Base-by-base conservation (phyloP, 2,113 vertebrate genomes). In the Pipa parva region DNA sequence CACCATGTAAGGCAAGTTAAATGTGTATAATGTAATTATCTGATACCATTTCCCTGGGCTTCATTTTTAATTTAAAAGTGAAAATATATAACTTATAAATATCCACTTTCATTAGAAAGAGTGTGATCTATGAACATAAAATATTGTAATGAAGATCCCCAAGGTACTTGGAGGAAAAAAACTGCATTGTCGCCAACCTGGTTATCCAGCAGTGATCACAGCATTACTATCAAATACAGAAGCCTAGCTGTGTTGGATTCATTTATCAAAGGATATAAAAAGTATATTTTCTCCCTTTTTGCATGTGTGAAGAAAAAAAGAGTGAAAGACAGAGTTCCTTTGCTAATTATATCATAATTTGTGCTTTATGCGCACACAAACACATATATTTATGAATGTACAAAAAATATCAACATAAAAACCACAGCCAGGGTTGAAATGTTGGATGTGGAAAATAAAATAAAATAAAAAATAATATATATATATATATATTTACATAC, bases 1-100 rank as follows among this genome's bases (percentile, higher is more conserved):
- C 28, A 36, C 48, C 54, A 67, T 58, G 54, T 67, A 67, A 67
- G 58, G 57, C 54, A 67, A 37, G 36, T 33, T 52, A 29, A 58
- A 67, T 67, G 54, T 58, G 58, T 58, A 55, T 49, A 67, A 67
- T 58, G 63, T 49, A 67, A 67, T 67, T 67, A 67, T 67, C 54
- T 55, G 21, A 67, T 58, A 68, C 59, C 59, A 68, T 51, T 56
- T 68, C 56, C 56, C 55, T 39, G 28, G 65, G 65, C 65, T 42
- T 50, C n/a, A 18, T 68, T 50, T 60, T 68, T 51, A 51, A 60
- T 68, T 68, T 68, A 68, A 59, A 67, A 36, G 56, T 68, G 56
- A 68, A 68, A 68, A 68, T 28, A 68, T 68, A 59, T 39, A 52
- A 50, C 56, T 26, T 42, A 60, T 46, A 68, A 68, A 60, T 68